These are phyloP conservation scores for Leptura quadrifasciata DNA, from an alignment of 2,888 invertebrate genomes.

Conservation along the genomic window DNA sequence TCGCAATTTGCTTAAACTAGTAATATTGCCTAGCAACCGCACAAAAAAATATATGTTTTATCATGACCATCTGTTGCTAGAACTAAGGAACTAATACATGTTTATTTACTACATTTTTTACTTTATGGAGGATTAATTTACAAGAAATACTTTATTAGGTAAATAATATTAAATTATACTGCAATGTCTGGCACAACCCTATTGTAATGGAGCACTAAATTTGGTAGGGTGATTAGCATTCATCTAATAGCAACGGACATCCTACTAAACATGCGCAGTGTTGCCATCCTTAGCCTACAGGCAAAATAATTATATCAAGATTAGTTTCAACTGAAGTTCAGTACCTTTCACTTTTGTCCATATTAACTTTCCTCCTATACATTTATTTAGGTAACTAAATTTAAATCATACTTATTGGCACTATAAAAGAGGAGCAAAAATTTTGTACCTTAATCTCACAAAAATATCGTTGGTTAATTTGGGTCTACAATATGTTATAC, in stretches of 20 bases:
- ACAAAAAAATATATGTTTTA: slow-evolving; percentile 47
- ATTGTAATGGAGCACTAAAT: slow-evolving; percentile 63
- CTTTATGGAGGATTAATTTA: slow-evolving; percentile 66
- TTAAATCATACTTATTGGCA: not conserved
- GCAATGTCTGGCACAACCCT: slow-evolving; percentile 62
- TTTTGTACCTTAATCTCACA: not conserved
- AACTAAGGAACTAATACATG: slow-evolving; percentile 62
- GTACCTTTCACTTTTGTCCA: not conserved
- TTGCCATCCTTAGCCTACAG: not conserved
- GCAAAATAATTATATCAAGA: not conserved
- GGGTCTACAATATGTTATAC: too few relatives aligned
- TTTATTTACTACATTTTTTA: slow-evolving; percentile 64
- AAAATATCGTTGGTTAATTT: too few relatives aligned
- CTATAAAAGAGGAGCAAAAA: not conserved
- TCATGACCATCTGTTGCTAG: slow-evolving; percentile 55
- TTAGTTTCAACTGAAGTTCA: not conserved
- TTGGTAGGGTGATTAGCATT: slow-evolving; percentile 51
- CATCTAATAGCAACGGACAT: slow-evolving; percentile 50
- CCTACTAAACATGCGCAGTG: slow-evolving; percentile 29
- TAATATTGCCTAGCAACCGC: slow-evolving; percentile 62
- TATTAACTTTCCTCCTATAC: not conserved
- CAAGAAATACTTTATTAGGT: slow-evolving; percentile 66
- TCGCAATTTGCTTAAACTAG: slow-evolving; percentile 72
- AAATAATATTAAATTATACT: slow-evolving; percentile 62
- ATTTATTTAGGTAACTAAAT: not conserved